Conservation (phyloP, 2,797 vertebrate species). For the Falco cherrug region DNA sequence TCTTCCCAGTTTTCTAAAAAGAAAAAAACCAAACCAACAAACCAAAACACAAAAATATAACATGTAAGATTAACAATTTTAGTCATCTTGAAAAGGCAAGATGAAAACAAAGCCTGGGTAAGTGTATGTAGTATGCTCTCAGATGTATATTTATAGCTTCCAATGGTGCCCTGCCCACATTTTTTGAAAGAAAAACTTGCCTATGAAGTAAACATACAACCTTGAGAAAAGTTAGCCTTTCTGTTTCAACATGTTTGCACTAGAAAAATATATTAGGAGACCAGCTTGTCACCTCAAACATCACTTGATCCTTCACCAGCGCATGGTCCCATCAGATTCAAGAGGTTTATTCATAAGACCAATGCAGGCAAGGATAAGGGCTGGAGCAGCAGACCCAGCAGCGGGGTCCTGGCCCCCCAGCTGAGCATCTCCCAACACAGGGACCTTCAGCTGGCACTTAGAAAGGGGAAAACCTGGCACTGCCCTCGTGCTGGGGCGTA, state of each 20-base stretch:
- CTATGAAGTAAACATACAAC: neutral
- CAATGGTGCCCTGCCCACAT: neutral
- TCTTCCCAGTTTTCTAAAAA: neutral
- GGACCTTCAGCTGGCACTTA: neutral
- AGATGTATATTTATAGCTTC: neutral
- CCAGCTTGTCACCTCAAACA: neutral
- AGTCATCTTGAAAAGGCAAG: neutral
- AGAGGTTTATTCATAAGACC: neutral
- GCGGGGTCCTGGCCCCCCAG: neutral
- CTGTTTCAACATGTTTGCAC: neutral
- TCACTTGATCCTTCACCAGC: neutral
- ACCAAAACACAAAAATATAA: neutral
- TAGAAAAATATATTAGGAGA: neutral
- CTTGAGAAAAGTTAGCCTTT: neutral
- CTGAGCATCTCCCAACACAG: neutral
- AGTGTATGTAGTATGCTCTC: neutral
- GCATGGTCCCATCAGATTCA: accelerated
- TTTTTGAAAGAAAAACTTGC: neutral
- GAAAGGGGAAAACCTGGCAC: neutral
- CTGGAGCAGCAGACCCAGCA: neutral
- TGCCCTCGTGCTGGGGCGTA: neutral
- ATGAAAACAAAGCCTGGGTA: neutral
- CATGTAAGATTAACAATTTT: neutral
- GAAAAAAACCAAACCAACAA: neutral
- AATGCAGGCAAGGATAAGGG: neutral